Evolutionary conservation across 2,113 vertebrate genomes (phyloP), one percentile per base, ranked within the genome.

Genomic region (Pithys albifrons): DNA sequence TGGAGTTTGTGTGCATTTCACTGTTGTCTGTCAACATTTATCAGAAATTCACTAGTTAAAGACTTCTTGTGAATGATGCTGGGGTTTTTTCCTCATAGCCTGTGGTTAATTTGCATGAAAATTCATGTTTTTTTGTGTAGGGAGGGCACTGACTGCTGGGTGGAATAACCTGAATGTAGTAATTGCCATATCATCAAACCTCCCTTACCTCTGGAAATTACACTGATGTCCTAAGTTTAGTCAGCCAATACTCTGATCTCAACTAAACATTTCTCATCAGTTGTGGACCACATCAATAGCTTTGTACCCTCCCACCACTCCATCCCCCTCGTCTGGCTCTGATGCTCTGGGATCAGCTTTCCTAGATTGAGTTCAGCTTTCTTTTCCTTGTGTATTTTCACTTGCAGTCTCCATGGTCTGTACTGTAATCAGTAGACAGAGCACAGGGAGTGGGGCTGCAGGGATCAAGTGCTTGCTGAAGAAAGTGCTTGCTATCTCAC

Each of bases 121-220:
- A n/a, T 12, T 7, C 0, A 6, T 43, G 5, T 0, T 5, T 49
- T 86, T 79, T 67, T 23, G 10, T 12, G 28, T n/a, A 23, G 37
- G 57, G 37, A 37, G 35, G 27, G 9, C n/a, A 23, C 18, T n/a
- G 29, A 4, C 9, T 61, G 12, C 35, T 91, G 76, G 28, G 14
- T 79, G 31, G 15, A 66, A 61, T 46, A 33, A 28, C 41, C 15
- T 75, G 33, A 58, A 31, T 74, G 13, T 70, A 24, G 16, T 70
- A 8, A 35, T 9, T 73, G 39, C 29, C 3, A 1, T 33, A 22
- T 43, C 33, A 48, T 57, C 28, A 72, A 75, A 57, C 20, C 18
- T 88, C 49, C 18, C 20, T 82, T 9, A 14, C 6, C 15, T 73
- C 59, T 83, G 83, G 43, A 54, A 88, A 37, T 39, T 29, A 33